Evolutionary conservation across 1,140 invertebrate genomes (phyloP), one percentile per base, ranked within the genome.

Genomic region (Brachionus paranguensis): DNA sequence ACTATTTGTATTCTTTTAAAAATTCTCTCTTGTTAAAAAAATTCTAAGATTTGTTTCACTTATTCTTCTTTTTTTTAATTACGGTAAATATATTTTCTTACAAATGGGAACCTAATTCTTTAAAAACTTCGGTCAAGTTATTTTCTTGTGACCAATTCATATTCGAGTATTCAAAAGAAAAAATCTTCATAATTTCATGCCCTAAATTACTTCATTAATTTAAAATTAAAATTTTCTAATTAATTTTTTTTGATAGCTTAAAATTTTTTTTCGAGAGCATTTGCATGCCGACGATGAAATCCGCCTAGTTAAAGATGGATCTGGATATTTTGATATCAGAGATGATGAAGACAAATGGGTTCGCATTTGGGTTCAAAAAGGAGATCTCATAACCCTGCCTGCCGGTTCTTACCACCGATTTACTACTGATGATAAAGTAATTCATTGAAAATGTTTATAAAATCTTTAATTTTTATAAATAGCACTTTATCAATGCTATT

Each of bases 251-350:
- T 17, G 8, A 72, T 43, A 72, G 92, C 87, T 98, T 6, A 96
- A 96, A 88, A 92, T 91, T 6, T 99, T 99, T 89, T 98, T 92
- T 86, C 92, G 92, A 6, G 97, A 99, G 88, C 97, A 99, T 90
- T 90, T 99, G 64, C 97, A 99, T 88, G 94, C 94, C 1, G 97
- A 99, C 91, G 97, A 99, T 88, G 97, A 99, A 91, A 97, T 99
- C 85, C 92, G 97, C 70, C 92, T 95, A 65, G 90, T 95, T 70
- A 84, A 95, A 20, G 93, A 93, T 78, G 96, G 95, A 33, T 94
- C 92, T 68, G 96, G 97, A 0, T 99, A 97, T 89, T 99, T 99
- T 90, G 97, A 99, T 91, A 95, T 98, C 0, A 91, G 97, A 70
- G 93, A 96, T 90, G 90, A 88, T 27, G 87, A 93, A n/a, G 96